phyloP scores from a whole-genome alignment of 2,113 vertebrate species.

The Phainopepla nitens region DNA sequence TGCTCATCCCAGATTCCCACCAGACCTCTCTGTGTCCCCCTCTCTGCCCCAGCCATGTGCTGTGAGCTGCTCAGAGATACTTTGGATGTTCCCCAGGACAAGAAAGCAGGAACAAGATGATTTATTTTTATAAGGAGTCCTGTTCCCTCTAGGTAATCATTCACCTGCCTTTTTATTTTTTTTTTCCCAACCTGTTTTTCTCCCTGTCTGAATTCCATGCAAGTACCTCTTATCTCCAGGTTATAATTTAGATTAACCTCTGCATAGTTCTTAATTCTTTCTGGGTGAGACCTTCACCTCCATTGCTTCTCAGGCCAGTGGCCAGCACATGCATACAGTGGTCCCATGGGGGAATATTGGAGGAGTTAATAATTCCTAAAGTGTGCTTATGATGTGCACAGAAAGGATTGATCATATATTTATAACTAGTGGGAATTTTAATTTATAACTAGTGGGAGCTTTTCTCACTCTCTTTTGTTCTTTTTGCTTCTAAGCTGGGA shows the following conservation, averaged over 20 bases:
- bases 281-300: not conserved
- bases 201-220: not conserved
- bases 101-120: not conserved
- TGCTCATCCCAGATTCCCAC: not conserved
- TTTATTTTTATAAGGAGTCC: not conserved
- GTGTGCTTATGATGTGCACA: not conserved
- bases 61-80: not conserved
- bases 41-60: not conserved
- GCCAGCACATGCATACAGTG: not conserved
- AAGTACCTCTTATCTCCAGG: not conserved
- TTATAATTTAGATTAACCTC: not conserved
- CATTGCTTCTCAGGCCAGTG: not conserved
- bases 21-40: accelerated
- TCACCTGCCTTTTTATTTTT: not conserved
- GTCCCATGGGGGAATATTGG: not conserved
- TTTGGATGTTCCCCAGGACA: not conserved
- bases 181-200: not conserved
- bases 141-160: not conserved
- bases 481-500: not conserved
- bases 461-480: not conserved
- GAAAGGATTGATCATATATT: not conserved
- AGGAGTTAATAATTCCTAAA: not conserved
- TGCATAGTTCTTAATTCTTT: not conserved
- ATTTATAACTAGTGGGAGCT: not conserved
- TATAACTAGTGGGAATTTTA: not conserved